phyloP scores from a whole-genome alignment of 2,888 invertebrate species.

The Melinopterus prodromus region DNA sequence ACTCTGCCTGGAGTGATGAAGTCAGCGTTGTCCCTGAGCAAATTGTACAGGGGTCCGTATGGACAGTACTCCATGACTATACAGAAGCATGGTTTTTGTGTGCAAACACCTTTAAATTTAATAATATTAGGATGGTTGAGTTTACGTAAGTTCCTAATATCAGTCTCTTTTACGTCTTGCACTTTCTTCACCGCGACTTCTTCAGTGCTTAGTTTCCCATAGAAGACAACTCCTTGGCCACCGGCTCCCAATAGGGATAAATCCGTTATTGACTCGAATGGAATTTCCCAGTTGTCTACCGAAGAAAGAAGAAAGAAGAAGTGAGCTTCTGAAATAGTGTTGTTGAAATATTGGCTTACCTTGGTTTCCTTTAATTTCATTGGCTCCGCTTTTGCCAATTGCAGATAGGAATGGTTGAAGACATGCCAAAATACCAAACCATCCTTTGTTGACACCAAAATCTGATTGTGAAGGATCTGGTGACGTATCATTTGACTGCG shows the following conservation, averaged over 20 bases:
- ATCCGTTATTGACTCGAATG: conserved; percentile 89
- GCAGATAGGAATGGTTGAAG: conserved; percentile 88
- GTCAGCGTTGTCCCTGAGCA: conserved; percentile 83
- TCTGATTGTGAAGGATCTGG: conserved; percentile 60
- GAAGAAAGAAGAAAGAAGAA: conserved; percentile 46
- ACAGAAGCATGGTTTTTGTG: conserved; percentile 89
- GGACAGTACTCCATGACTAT: conserved; percentile 99
- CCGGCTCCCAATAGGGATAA: conserved; percentile 93
- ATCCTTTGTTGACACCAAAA: conserved; percentile 68
- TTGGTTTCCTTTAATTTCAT: conserved; percentile 72
- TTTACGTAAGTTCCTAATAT: conserved; percentile 90
- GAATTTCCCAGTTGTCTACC: conserved; percentile 94
- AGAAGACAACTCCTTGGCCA: conserved; percentile 95
- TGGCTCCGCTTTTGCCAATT: conserved; percentile 78
- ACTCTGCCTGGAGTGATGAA: conserved; percentile 86
- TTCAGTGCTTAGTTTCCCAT: conserved; percentile 82
- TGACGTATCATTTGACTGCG: conserved; percentile 59
- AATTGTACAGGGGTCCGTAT: conserved; percentile 92
- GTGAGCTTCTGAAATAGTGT: conserved; percentile 29
- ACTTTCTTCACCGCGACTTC: conserved; percentile 97
- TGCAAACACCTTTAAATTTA: conserved; percentile 92
- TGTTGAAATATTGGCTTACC: conserved; percentile 58
- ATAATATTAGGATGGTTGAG: conserved; percentile 96
- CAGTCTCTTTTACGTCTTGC: conserved; percentile 88
- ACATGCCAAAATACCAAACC: conserved; percentile 89